These are phyloP conservation scores for Diplodus sargus DNA, from an alignment of 2,797 vertebrate genomes.

Conservation along the genomic window DNA sequence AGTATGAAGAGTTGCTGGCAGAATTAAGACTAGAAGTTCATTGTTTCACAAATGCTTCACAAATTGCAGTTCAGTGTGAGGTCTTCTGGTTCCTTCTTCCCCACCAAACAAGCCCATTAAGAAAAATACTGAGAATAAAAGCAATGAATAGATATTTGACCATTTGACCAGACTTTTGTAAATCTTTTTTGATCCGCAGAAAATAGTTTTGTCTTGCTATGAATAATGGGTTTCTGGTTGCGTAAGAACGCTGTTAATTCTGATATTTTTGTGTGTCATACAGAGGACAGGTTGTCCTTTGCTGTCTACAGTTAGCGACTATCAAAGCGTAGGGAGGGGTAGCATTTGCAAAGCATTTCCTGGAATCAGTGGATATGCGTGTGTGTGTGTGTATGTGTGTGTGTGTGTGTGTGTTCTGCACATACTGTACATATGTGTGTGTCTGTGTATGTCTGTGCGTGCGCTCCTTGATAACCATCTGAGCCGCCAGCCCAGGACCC, in stretches of 20 bases:
- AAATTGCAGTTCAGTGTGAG: neutral
- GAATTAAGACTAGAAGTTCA: neutral
- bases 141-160: neutral
- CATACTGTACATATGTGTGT: constrained; percentile 5
- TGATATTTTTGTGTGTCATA: constrained; percentile 4
- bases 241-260: neutral
- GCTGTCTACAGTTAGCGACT: neutral
- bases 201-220: neutral
- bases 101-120: neutral
- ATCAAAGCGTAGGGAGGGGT: constrained; percentile 33
- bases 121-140: neutral
- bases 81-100: neutral
- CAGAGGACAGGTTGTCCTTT: constrained; percentile 33
- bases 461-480: constrained; percentile 57
- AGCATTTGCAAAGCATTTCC: constrained; percentile 60
- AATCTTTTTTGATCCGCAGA: neutral
- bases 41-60: neutral
- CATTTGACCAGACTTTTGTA: neutral
- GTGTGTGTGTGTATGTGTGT: constrained; percentile 8
- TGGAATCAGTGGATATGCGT: constrained; percentile 26
- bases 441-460: constrained; percentile 20
- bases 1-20: neutral
- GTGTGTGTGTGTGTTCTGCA: neutral
- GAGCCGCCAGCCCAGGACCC: constrained; percentile 54
- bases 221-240: neutral